A percentile compares a stretch with the other conserved stretches of the same genome.
phyloP scores from a whole-genome alignment of 2,888 invertebrate genomes.

The Trichopria drosophilae region DNA sequence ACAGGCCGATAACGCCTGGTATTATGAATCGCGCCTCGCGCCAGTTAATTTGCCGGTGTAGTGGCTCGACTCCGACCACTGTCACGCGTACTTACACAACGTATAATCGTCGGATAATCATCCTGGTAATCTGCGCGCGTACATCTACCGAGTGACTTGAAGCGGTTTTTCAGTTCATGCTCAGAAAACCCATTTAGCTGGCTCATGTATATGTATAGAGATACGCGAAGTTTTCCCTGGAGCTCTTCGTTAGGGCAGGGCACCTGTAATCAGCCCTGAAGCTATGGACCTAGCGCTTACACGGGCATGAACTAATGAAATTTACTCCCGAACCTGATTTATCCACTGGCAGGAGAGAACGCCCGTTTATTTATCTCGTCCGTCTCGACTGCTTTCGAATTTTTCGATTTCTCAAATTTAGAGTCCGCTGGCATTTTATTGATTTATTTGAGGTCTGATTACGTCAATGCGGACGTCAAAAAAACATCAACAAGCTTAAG shows the following conservation, averaged over 20 bases:
- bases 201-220: slow-evolving; percentile 28
- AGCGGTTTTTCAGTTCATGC: background rate
- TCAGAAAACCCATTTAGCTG: slow-evolving; percentile 13
- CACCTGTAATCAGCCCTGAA: slow-evolving; percentile 23
- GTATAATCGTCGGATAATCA: slow-evolving; percentile 50
- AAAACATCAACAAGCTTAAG: too few species aligned
- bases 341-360: too few species aligned
- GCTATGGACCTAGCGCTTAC: slow-evolving; percentile 8
- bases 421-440: too few species aligned
- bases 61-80: slow-evolving; percentile 37
- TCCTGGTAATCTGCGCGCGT: slow-evolving; percentile 33
- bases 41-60: slow-evolving; percentile 39
- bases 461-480: too few species aligned
- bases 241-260: slow-evolving; percentile 12
- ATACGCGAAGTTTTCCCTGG: slow-evolving; percentile 1
- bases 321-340: too few species aligned
- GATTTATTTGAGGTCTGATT: too few species aligned
- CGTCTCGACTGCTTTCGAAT: too few species aligned
- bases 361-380: too few species aligned
- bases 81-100: slow-evolving; percentile 50
- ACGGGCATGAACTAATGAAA: slow-evolving; percentile 13
- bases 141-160: background rate
- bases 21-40: slow-evolving; percentile 33
- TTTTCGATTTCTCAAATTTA: too few species aligned
- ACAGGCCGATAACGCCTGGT: too few species aligned